A percentile compares a stretch with the other conserved stretches of the same genome.
Evolutionary conservation across 2,797 vertebrate genomes (phyloP).

Genomic region (Scolopax rusticola): DNA sequence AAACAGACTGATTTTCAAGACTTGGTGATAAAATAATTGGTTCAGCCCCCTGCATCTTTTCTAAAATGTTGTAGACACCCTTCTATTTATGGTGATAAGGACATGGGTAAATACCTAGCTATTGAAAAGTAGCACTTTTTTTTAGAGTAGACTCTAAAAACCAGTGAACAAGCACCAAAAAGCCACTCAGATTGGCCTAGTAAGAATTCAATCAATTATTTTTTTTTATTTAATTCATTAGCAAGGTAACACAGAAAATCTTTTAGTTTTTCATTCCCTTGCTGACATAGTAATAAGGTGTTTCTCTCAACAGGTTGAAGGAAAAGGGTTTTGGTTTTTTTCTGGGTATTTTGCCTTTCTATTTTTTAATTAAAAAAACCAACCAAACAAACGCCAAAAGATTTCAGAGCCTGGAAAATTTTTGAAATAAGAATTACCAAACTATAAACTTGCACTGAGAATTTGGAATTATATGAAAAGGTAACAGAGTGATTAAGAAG

Average conservation of each 20-base stretch:
- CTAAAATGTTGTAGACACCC: neutral
- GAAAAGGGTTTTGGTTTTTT: neutral
- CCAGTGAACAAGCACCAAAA: neutral
- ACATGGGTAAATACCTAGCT: neutral
- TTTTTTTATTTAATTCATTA: neutral
- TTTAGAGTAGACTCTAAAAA: neutral
- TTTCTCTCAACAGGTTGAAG: neutral
- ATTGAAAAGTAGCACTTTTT: neutral
- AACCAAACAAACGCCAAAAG: neutral
- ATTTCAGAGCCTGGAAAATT: neutral
- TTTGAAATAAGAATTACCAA: neutral
- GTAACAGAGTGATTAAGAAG: neutral
- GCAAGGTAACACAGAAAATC: neutral
- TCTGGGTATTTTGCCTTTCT: neutral
- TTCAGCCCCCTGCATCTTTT: neutral
- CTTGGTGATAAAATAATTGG: neutral
- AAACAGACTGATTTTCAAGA: neutral
- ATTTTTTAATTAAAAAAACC: neutral
- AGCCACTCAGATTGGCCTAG: neutral
- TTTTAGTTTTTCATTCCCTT: neutral
- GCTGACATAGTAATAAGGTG: neutral
- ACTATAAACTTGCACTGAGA: neutral
- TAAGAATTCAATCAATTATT: neutral
- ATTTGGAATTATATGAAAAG: neutral
- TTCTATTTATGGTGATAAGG: neutral